Conservation (phyloP, 2,888 invertebrate species). For the Epicampocera succincta region DNA sequence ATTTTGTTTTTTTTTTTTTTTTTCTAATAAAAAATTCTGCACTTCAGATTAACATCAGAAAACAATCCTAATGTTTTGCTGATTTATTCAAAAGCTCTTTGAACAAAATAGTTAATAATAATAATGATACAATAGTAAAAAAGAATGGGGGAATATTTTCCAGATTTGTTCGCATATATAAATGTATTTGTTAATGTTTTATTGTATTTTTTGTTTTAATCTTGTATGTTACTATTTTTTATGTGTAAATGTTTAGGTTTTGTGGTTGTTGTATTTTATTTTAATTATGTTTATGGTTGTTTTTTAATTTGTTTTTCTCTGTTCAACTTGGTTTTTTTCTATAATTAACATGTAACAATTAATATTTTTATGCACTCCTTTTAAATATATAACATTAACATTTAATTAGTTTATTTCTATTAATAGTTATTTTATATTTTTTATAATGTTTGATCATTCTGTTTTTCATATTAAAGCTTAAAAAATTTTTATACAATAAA, state of each 20-base stretch:
- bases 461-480: slow-evolving; percentile 31
- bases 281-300: slow-evolving; percentile 41
- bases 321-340: slow-evolving; percentile 46
- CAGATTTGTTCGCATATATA: background rate
- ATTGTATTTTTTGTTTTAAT: background rate
- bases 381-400: slow-evolving; percentile 72
- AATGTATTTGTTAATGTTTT: background rate
- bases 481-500: slow-evolving; percentile 40
- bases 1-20: too few relatives aligned
- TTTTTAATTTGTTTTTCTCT: slow-evolving; percentile 19
- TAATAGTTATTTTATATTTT: slow-evolving; percentile 36
- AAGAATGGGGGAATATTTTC: too few relatives aligned
- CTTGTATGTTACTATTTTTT: slow-evolving; percentile 10
- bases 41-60: too few relatives aligned
- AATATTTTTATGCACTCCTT: slow-evolving; percentile 63
- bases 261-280: slow-evolving; percentile 12
- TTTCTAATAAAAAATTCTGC: too few relatives aligned
- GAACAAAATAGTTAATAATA: too few relatives aligned
- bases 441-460: background rate
- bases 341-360: slow-evolving; percentile 74
- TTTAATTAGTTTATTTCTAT: slow-evolving; percentile 66
- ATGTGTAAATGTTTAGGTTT: slow-evolving; percentile 18
- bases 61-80: too few relatives aligned
- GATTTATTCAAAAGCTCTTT: too few relatives aligned
- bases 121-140: too few relatives aligned